These are phyloP conservation scores for Drosophila demipolita DNA, from an alignment of 2,888 invertebrate genomes.

Conservation along the genomic window DNA sequence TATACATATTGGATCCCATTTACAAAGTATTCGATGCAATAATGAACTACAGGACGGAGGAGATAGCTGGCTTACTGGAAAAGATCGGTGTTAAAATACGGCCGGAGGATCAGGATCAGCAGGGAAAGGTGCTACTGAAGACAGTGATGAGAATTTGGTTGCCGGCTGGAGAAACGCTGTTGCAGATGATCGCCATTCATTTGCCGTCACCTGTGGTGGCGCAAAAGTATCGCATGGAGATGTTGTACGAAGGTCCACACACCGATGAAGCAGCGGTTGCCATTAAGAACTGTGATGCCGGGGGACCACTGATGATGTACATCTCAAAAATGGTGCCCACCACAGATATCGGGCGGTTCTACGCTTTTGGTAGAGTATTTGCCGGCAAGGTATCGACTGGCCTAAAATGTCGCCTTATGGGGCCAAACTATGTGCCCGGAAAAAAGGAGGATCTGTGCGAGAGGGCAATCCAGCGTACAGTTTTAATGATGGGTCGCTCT, in stretches of 20 bases:
- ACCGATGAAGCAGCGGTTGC: conserved; percentile 98
- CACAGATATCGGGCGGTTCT: conserved; percentile 99
- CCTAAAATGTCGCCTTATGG: conserved; percentile 99
- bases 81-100: conserved; percentile 97
- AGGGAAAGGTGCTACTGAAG: conserved; percentile 98
- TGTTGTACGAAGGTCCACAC: conserved; percentile 99
- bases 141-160: conserved; percentile 99
- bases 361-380: conserved; percentile 99
- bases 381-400: conserved; percentile 97
- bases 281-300: conserved; percentile 96
- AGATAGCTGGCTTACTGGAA: conserved; percentile 91
- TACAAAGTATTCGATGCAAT: conserved; percentile 94
- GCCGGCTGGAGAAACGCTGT: conserved; percentile 99
- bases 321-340: conserved; percentile 99
- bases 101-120: conserved; percentile 97
- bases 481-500: conserved; percentile 99
- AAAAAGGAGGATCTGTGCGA: conserved; percentile 99
- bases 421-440: conserved; percentile 98
- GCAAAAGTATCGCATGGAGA: conserved; percentile 99
- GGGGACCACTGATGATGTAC: conserved; percentile 99
- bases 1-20: conserved; percentile 99
- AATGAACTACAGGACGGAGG: conserved; percentile 98
- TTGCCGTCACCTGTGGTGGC: conserved; percentile 99
- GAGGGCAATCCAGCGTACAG: conserved; percentile 99
- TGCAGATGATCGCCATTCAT: conserved; percentile 99